These are phyloP conservation scores for Drosophila melanica DNA, from an alignment of 1,140 invertebrate genomes.

Conservation along the genomic window DNA sequence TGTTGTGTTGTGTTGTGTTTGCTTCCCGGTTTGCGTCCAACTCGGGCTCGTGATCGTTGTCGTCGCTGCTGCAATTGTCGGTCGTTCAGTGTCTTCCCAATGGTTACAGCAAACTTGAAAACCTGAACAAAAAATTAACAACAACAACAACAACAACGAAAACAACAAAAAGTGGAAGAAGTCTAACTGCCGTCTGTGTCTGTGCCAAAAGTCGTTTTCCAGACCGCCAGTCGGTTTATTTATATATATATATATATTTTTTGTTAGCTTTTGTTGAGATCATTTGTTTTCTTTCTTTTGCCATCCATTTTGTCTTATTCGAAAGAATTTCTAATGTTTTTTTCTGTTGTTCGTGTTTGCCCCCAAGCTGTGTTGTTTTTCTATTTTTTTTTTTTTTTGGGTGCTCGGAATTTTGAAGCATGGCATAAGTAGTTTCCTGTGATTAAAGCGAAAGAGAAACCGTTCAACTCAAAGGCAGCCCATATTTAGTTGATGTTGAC, in stretches of 20 bases:
- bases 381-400: background rate
- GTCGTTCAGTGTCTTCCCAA: constrained; percentile 13
- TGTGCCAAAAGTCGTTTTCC: constrained; percentile 68
- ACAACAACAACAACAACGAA: no score
- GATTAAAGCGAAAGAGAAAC: constrained; percentile 72
- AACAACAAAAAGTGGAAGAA: constrained; percentile 8
- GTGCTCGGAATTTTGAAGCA: constrained; percentile 41
- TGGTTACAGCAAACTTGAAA: constrained; percentile 63
- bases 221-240: constrained; percentile 38
- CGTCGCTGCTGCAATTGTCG: constrained; percentile 67
- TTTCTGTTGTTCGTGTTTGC: constrained; percentile 40
- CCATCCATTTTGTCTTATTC: constrained; percentile 20
- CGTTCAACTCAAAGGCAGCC: constrained; percentile 12
- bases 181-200: background rate
- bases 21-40: constrained; percentile 65
- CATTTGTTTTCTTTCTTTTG: constrained; percentile 49
- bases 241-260: constrained; percentile 25
- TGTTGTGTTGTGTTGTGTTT: constrained; percentile 27
- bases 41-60: constrained; percentile 43
- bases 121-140: constrained; percentile 33
- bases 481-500: constrained; percentile 31
- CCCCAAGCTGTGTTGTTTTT: constrained; percentile 40
- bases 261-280: constrained; percentile 54
- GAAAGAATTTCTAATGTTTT: constrained; percentile 75
- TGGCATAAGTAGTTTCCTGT: constrained; percentile 56